Conservation (phyloP, 2,888 invertebrate species). For the Camponotus fellah region DNA sequence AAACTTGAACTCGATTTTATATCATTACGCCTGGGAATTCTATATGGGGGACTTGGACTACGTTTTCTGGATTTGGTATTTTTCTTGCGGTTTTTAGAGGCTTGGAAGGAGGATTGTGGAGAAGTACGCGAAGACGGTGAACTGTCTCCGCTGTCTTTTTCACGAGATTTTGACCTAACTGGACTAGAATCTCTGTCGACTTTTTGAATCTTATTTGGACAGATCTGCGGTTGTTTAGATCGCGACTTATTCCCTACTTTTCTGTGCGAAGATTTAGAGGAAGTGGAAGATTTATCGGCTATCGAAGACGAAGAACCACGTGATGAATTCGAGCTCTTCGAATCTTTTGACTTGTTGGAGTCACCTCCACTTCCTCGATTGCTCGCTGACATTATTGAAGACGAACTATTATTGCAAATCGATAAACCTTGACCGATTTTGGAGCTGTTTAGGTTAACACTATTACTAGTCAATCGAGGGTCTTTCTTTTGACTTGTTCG, state of each 20-base stretch:
- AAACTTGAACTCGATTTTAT: slow-evolving; percentile 76
- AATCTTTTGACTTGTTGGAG: slow-evolving; percentile 77
- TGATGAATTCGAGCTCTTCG: slow-evolving; percentile 72
- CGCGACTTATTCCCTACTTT: slow-evolving; percentile 84
- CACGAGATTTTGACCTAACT: slow-evolving; percentile 82
- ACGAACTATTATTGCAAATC: slow-evolving; percentile 70
- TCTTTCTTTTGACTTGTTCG: slow-evolving; percentile 85
- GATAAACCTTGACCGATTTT: slow-evolving; percentile 75
- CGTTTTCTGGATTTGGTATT: slow-evolving; percentile 81
- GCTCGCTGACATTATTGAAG: slow-evolving; percentile 70
- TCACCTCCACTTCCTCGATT: slow-evolving; percentile 77
- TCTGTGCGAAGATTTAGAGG: slow-evolving; percentile 82
- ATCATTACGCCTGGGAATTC: slow-evolving; percentile 83
- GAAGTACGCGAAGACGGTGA: slow-evolving; percentile 76
- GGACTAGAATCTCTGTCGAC: slow-evolving; percentile 81
- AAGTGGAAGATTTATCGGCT: slow-evolving; percentile 83
- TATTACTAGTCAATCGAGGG: slow-evolving; percentile 83
- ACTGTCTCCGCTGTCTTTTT: slow-evolving; percentile 79
- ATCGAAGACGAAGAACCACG: slow-evolving; percentile 81
- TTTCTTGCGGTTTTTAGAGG: slow-evolving; percentile 83
- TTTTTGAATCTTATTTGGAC: slow-evolving; percentile 80
- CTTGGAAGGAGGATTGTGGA: slow-evolving; percentile 86
- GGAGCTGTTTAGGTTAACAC: slow-evolving; percentile 79
- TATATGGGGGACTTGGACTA: slow-evolving; percentile 82
- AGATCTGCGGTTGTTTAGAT: slow-evolving; percentile 79